These are phyloP conservation scores for Hymenopus coronatus DNA, from an alignment of 2,888 invertebrate species.

Conservation along the genomic window DNA sequence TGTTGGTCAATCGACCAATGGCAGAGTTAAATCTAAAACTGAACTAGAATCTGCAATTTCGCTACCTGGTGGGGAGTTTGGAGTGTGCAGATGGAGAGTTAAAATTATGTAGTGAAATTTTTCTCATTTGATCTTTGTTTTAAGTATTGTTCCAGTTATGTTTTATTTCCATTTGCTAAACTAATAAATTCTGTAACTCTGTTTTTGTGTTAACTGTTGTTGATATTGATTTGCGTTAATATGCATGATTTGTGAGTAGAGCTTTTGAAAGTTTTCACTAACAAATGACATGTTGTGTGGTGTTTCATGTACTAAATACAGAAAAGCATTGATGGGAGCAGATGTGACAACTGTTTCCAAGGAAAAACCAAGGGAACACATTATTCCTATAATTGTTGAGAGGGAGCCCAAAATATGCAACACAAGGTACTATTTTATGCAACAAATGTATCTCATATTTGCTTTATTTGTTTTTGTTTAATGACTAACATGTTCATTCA, in stretches of 20 bases:
- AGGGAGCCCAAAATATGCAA: slow-evolving; percentile 38
- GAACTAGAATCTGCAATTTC: no score
- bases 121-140: no score
- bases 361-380: slow-evolving; percentile 56
- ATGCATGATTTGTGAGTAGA: background rate
- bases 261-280: background rate
- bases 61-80: no score
- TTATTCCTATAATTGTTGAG: slow-evolving; percentile 64
- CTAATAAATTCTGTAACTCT: no score
- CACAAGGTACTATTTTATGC: slow-evolving; percentile 29
- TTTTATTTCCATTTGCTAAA: no score
- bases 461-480: no score
- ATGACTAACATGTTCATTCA: no score
- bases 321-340: slow-evolving; percentile 58
- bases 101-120: no score
- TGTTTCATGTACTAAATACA: slow-evolving; percentile 34
- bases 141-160: no score
- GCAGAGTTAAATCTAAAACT: no score
- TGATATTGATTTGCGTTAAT: background rate
- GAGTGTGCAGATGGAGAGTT: no score
- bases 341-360: slow-evolving; percentile 41
- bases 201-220: background rate
- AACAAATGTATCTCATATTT: background rate
- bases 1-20: no score
- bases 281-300: background rate